Evolutionary conservation across 2,113 vertebrate genomes (phyloP).

Genomic region (Microcebus griseorufus): DNA sequence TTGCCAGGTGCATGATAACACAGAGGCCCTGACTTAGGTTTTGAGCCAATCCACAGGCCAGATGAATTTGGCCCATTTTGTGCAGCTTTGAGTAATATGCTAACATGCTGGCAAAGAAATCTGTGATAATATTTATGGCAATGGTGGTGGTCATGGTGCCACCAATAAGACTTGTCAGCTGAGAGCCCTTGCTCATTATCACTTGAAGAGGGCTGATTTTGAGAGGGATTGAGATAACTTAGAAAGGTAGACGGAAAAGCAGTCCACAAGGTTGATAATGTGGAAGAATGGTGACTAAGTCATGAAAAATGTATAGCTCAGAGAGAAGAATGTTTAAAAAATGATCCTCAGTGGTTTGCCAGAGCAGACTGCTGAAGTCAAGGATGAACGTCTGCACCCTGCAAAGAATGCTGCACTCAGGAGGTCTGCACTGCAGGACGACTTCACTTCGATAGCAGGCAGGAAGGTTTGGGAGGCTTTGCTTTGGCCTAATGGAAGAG

Average conservation of each 20-base stretch:
- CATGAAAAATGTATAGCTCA: neutral
- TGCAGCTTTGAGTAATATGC: neutral
- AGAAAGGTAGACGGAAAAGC: neutral
- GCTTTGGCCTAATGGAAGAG: neutral
- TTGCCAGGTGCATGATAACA: neutral
- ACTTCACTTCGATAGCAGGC: fast-evolving
- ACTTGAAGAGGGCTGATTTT: neutral
- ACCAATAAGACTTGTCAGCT: neutral
- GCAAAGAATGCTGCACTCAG: fast-evolving
- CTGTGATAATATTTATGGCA: fast-evolving
- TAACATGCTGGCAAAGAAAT: neutral
- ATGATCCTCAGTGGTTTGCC: too few species aligned
- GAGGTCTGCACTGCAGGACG: neutral
- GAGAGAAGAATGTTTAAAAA: neutral
- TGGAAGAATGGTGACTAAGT: neutral
- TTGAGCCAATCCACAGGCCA: neutral
- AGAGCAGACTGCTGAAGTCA: neutral
- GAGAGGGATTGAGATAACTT: neutral
- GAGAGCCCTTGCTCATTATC: neutral
- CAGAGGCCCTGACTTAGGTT: neutral
- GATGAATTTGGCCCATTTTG: neutral
- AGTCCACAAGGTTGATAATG: neutral
- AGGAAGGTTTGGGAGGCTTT: neutral
- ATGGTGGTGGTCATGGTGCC: neutral
- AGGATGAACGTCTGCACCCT: neutral